Evolutionary conservation across 2,113 vertebrate genomes (phyloP), one percentile per base, ranked within the genome.

Genomic region (Osmerus mordax): DNA sequence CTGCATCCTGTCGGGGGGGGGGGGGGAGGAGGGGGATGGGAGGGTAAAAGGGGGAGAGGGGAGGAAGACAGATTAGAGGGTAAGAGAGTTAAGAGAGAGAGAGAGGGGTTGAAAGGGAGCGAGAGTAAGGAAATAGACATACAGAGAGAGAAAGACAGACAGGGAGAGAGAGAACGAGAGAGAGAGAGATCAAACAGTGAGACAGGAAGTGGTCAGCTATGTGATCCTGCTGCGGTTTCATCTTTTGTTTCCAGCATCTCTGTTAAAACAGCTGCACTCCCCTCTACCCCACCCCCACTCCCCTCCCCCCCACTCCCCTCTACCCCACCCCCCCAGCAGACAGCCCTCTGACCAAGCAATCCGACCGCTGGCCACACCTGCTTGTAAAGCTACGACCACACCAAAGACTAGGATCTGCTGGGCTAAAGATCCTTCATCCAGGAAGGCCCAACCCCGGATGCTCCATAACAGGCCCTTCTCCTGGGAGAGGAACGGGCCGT

Each of bases 1-100:
- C 95, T 32, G 97, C 95, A 72, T 97, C 95, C 97, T 99, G 71
- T 21, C 51, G 19, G 59, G 11, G n/a, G 19, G 60, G 21, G 70
- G 28, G 51, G 15, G 32, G 29, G 55, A 15, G 28, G 11, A 52
- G 12, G 32, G n/a, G 32, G 2, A 36, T 18, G 51, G 4, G 14
- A 8, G 47, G 47, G 18, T 25, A 52, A 36, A 25, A 60, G 18
- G 41, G 41, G n/a, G 19, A 36, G 29, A 60, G 18, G 41, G 41
- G n/a, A 21, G 41, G 47, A 15, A 52, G 41, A 67, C 7, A 12
- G 9, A 51, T 41, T 41, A 5, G 29, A 18, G 65, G 47, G 18
- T 47, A 12, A 23, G n/a, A 36, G 65, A 13, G 65, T 6, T 41
- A 9, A 19, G 29, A 18, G 62, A 62, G 47, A 23, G 23, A 23